A percentile compares a stretch with the other conserved stretches of the same genome.
Evolutionary conservation across 2,888 invertebrate genomes (phyloP).

Genomic region (Drosophila neotestacea): DNA sequence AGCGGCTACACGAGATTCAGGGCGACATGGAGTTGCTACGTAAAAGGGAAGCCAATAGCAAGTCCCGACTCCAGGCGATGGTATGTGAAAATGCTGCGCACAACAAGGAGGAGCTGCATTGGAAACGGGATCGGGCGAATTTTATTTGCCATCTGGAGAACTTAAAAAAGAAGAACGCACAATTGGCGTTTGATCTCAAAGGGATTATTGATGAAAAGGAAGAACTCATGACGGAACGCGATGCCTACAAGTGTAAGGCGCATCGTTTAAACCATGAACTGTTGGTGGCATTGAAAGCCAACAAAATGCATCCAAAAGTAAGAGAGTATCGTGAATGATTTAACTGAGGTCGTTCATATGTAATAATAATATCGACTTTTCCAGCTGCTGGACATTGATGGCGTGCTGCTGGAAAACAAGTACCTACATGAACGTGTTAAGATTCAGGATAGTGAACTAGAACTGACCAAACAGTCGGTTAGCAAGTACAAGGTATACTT

Average conservation of each 20-base stretch:
- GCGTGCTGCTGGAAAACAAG: constrained; percentile 92
- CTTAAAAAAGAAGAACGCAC: constrained; percentile 87
- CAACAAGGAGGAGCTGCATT: constrained; percentile 77
- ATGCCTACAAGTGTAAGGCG: constrained; percentile 93
- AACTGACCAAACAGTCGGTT: constrained; percentile 90
- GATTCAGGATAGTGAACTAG: constrained; percentile 92
- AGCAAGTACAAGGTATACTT: constrained; percentile 90
- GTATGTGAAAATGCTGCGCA: constrained; percentile 51
- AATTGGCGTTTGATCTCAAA: constrained; percentile 91
- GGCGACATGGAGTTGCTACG: constrained; percentile 90
- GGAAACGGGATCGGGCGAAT: constrained; percentile 83
- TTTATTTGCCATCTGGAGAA: constrained; percentile 84
- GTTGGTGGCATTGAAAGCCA: constrained; percentile 88
- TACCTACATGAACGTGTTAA: constrained; percentile 92
- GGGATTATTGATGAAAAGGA: constrained; percentile 94
- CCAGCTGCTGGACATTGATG: constrained; percentile 91
- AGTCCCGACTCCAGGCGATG: constrained; percentile 46
- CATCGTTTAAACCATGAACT: constrained; percentile 93
- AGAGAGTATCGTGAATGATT: not conserved
- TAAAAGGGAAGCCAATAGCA: constrained; percentile 70
- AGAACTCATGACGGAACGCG: constrained; percentile 91
- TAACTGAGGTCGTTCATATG: not conserved
- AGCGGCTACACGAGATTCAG: constrained; percentile 89
- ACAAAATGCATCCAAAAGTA: constrained; percentile 83
- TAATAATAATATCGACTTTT: not conserved